Base-by-base conservation (phyloP, 2,888 invertebrate species). In the Mythimna ferrago region DNA sequence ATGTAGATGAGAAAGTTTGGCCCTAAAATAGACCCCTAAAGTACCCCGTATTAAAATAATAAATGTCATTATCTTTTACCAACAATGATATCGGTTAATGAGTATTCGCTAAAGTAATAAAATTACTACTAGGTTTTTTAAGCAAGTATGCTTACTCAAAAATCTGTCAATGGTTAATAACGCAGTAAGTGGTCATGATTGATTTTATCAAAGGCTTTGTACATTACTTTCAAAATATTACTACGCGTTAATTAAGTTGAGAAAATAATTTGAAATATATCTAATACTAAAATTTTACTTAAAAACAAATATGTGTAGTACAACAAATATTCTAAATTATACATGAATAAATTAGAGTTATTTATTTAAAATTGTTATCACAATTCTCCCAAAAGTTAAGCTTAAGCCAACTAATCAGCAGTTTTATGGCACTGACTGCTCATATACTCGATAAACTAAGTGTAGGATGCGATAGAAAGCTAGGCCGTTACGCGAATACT, bases 401-500 rank as follows among this genome's bases (percentile, higher is more conserved):
- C 41, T 53, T n/a, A n/a, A 6, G n/a, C 26, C 11, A 51, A 41
- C 35, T 44, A 35, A 35, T 72, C 10, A 9, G 21, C 16, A 60
- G 35, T 60, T 80, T 53, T 21, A 21, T 38, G 10, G 53, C 10
- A 72, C 5, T 3, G 16, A 48, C 32, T 56, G 54, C 21, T 51
- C 4, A 61, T 81, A 66, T 66, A 1, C 19, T 14, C 16, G 21
- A 44, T 66, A 62, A 62, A 57, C 14, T 14, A 5, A 32, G n/a
- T 48, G 38, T 51, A n/a, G 9, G 48, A 53, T 38, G 44, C 53
- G 56, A 44, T 62, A 76, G 38, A 81, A 62, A 48, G 58, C 66
- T 81, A 58, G 44, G 51, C 61, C 9, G 41, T 60, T 54, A 76
- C 69, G 21, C 44, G 56, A 62, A 66, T 57, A 19, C 57, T 81